Conservation (phyloP, 2,888 invertebrate species). For the Psylliodes chrysocephalus region DNA sequence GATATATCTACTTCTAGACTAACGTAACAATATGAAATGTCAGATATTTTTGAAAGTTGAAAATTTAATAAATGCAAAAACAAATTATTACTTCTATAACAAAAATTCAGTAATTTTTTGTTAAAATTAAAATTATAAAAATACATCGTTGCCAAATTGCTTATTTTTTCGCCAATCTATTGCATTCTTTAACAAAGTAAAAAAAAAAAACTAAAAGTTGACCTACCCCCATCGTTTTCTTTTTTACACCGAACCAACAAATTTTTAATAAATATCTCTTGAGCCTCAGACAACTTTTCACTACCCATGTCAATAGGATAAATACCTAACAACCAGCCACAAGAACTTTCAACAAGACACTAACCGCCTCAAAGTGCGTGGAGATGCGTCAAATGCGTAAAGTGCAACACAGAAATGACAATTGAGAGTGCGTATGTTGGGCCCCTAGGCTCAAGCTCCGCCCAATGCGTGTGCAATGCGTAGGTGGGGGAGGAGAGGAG, state of each 20-base stretch:
- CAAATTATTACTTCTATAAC: too few species aligned
- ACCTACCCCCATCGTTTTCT: conserved; percentile 53
- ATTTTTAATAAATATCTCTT: conserved; percentile 57
- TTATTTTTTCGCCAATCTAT: not conserved
- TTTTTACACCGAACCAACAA: conserved; percentile 56
- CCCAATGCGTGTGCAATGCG: conserved; percentile 61
- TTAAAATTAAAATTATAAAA: too few species aligned
- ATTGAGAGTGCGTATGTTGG: conserved; percentile 51
- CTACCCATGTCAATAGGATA: conserved; percentile 40
- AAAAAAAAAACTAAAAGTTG: not conserved
- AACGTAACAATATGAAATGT: too few species aligned
- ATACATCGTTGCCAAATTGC: not conserved
- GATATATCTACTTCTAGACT: too few species aligned
- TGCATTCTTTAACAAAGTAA: not conserved
- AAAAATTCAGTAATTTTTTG: too few species aligned
- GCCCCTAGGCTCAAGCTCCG: conserved; percentile 51
- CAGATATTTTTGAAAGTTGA: too few species aligned
- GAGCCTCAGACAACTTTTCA: conserved; percentile 52
- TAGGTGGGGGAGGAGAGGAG: conserved; percentile 53
- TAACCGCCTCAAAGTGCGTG: conserved; percentile 34
- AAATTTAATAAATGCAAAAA: too few species aligned
- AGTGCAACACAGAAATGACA: conserved; percentile 36
- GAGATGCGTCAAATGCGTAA: conserved; percentile 30
- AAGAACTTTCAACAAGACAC: conserved; percentile 39
- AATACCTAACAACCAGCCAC: conserved; percentile 28